Evolutionary conservation across 2,797 vertebrate genomes (phyloP).

Genomic region (Manis javanica): DNA sequence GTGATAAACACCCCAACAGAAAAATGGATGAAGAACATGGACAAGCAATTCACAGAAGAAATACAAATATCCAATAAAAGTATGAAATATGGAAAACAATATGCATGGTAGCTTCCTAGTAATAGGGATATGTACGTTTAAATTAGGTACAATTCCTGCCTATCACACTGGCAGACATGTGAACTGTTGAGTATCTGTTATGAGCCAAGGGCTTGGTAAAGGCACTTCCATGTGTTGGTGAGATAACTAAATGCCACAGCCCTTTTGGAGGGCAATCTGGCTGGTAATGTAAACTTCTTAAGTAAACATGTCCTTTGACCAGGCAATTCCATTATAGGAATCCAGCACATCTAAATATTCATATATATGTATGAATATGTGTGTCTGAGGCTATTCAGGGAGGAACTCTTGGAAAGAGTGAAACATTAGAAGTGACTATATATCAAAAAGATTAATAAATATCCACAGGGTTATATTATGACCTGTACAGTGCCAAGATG

Average conservation of each 20-base stretch:
- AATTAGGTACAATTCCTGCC: neutral
- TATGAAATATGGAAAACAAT: conserved; percentile 56
- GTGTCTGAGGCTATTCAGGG: neutral
- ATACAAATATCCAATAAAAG: conserved; percentile 59
- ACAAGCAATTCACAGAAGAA: conserved; percentile 64
- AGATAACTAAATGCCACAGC: neutral
- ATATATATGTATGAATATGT: neutral
- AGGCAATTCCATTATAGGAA: neutral
- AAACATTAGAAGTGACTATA: neutral
- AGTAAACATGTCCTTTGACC: neutral
- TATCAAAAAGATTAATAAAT: neutral
- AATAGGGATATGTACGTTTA: conserved; percentile 41
- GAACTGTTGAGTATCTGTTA: neutral
- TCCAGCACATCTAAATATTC: neutral
- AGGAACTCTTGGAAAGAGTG: neutral
- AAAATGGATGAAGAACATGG: conserved; percentile 31
- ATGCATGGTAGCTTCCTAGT: neutral
- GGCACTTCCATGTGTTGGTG: too few species aligned
- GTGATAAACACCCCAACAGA: conserved; percentile 41
- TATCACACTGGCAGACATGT: neutral
- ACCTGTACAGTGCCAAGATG: too few species aligned
- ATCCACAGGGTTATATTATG: neutral
- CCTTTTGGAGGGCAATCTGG: neutral
- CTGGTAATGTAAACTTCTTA: neutral
- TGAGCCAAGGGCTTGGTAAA: neutral